Evolutionary conservation across 1,140 invertebrate genomes (phyloP).

Genomic region (Marisa cornuarietis): DNA sequence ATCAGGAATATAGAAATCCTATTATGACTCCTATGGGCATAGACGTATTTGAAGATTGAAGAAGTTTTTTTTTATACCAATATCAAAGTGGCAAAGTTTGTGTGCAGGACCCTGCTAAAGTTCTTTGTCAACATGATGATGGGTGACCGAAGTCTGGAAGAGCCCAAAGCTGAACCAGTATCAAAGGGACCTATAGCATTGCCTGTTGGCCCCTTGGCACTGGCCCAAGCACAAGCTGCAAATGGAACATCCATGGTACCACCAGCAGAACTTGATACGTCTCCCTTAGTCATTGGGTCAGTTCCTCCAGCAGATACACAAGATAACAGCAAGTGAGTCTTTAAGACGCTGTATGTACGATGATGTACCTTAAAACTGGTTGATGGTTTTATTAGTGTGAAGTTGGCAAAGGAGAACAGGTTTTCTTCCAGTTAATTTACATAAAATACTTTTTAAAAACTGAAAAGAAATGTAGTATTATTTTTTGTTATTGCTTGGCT

Average conservation of each 20-base stretch:
- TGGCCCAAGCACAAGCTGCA: slow-evolving; percentile 53
- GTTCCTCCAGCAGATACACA: slow-evolving; percentile 15
- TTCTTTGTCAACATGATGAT: slow-evolving; percentile 66
- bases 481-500: neutral
- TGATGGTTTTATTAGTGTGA: neutral
- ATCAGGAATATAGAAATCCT: too few species aligned
- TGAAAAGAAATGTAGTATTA: neutral
- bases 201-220: slow-evolving; percentile 40
- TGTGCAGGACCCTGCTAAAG: slow-evolving; percentile 59
- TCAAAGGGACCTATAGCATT: slow-evolving; percentile 36
- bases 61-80: too few species aligned
- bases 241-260: slow-evolving; percentile 11
- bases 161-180: slow-evolving; percentile 24
- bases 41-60: too few species aligned
- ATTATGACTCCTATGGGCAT: too few species aligned
- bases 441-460: neutral
- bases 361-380: neutral
- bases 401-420: neutral
- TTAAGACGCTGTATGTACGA: neutral
- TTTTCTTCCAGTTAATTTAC: neutral
- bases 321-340: slow-evolving; percentile 24
- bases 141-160: slow-evolving; percentile 51
- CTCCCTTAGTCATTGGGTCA: slow-evolving; percentile 27
- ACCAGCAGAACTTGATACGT: slow-evolving; percentile 16
- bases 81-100: neutral